Base-by-base conservation (phyloP, 1,140 invertebrate species). In the Linepithema humile region DNA sequence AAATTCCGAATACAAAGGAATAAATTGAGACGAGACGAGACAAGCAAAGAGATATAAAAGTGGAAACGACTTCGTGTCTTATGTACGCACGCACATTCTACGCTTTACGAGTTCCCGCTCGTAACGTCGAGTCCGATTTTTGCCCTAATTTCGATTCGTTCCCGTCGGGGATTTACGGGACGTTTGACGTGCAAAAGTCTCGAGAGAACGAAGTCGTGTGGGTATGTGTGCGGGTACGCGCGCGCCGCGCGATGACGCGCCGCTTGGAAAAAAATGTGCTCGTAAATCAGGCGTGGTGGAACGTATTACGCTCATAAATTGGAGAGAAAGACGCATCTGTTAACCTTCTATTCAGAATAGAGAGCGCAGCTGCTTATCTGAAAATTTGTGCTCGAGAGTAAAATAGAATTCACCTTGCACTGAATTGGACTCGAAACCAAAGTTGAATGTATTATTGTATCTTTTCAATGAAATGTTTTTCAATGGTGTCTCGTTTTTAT, bases 281-380 rank as follows among this genome's bases (percentile, higher is more conserved):
- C 75, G 38, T 80, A 80, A 80, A 80, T 80, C 75, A 80, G 10
- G 10, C 35, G 20, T 3, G 62, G n/a, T 40, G 23, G 26, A 40
- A 55, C 12, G 48, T 69, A 80, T 80, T 80, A 70, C 29, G 48
- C 48, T 70, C 75, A 80, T 69, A 80, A 70, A 80, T 80, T 57
- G 23, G 35, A 1, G 38, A 2, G 12, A 55, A 32, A 29, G 38
- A 23, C 64, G 12, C 26, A 80, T 70, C 23, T 55, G 35, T 69
- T 32, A 69, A 69, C 32, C 48, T 64, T 69, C 35, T 35, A 80
- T 75, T 77, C 29, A 77, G 59, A 75, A 75, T 17, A 29, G n/a
- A 15, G 26, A 48, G 26, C 23, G n/a, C 32, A 60, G 55, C n/a
- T n/a, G n/a, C n/a, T 7, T 55, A 38, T 69, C n/a, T 5, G n/a